Evolutionary conservation across 2,113 vertebrate species (phyloP).

Genomic region (Malurus melanocephalus): DNA sequence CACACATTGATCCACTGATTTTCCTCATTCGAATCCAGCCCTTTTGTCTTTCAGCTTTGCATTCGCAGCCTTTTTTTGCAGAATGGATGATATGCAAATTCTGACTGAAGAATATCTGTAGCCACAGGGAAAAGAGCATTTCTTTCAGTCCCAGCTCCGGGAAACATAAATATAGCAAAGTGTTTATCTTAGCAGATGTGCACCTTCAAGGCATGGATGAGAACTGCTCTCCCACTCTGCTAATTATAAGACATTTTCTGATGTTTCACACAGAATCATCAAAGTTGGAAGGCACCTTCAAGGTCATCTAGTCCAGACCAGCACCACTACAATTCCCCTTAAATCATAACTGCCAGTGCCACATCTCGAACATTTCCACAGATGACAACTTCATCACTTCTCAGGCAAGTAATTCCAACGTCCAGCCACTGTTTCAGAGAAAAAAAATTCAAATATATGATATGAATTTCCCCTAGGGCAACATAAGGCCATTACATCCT

Average conservation of each 20-base stretch:
- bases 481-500: not conserved
- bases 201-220: not conserved
- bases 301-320: not conserved
- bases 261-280: not conserved
- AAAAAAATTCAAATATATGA: not conserved
- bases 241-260: not conserved
- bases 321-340: not conserved
- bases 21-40: not conserved
- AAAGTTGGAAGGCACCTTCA: not conserved
- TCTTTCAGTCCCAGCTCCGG: not conserved
- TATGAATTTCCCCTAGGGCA: not conserved
- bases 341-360: not conserved
- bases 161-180: not conserved
- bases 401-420: not conserved
- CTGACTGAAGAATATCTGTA: not conserved
- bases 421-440: not conserved
- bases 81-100: too few species aligned
- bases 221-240: too few species aligned
- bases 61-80: not conserved
- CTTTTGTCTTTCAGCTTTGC: not conserved
- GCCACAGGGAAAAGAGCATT: not conserved
- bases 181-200: not conserved
- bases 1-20: not conserved
- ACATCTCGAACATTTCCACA: not conserved
- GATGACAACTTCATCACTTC: not conserved